phyloP scores from a whole-genome alignment of 2,113 vertebrate genomes.

The Hemibagrus wyckioides region DNA sequence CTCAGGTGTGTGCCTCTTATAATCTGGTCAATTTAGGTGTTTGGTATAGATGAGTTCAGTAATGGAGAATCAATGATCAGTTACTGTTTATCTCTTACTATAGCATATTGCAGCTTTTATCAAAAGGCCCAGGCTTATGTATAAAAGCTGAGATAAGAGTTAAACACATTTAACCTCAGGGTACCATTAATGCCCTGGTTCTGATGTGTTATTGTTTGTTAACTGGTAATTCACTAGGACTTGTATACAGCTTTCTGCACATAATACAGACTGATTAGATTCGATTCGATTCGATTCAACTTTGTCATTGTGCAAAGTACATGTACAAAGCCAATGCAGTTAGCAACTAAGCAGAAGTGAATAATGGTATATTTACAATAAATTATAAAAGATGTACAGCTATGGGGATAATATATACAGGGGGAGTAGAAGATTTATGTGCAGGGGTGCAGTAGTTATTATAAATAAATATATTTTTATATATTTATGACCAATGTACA shows the following conservation, averaged over 20 bases:
- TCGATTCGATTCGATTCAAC: too few relatives aligned
- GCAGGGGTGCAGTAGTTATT: too few relatives aligned
- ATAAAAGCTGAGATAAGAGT: background rate
- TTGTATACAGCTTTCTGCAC: background rate
- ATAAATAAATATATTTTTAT: too few relatives aligned
- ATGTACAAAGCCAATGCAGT: too few relatives aligned
- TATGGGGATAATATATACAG: too few relatives aligned
- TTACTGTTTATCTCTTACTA: background rate
- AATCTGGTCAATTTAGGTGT: background rate
- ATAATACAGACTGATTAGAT: background rate
- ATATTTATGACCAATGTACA: too few relatives aligned
- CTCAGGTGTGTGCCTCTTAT: background rate
- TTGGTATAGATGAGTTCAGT: background rate
- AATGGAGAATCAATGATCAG: background rate
- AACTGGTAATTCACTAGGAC: background rate
- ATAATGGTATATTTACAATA: too few relatives aligned
- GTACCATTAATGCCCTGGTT: background rate
- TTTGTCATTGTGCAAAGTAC: too few relatives aligned
- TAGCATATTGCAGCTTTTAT: background rate
- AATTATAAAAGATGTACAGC: too few relatives aligned
- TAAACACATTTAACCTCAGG: background rate
- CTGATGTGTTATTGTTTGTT: background rate
- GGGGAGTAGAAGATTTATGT: too few relatives aligned
- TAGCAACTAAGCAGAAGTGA: too few relatives aligned
- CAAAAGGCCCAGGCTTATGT: background rate